A percentile compares a stretch with the other conserved stretches of the same genome.
These are phyloP conservation scores for Dolichopus griseipennis DNA, from an alignment of 2,888 invertebrate species.

Conservation along the genomic window DNA sequence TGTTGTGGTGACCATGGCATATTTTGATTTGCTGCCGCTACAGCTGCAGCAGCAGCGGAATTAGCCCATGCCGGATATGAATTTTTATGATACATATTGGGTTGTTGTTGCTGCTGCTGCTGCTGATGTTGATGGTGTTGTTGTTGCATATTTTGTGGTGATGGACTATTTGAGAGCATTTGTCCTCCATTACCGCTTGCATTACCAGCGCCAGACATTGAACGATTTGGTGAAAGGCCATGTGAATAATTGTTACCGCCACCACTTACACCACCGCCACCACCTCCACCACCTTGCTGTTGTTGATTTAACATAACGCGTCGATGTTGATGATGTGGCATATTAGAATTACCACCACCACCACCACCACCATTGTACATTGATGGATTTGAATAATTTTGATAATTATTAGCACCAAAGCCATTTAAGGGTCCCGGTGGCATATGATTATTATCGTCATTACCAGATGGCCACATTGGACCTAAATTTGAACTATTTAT, in stretches of 20 bases:
- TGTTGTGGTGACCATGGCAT: conserved; percentile 18
- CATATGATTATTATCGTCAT: conserved; percentile 23
- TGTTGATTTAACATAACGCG: conserved; percentile 11
- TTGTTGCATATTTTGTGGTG: conserved; percentile 19
- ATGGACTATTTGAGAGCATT: conserved; percentile 12
- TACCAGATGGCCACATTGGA: conserved; percentile 21
- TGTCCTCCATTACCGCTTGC: neutral
- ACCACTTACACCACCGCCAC: neutral
- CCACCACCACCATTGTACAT: conserved; percentile 20
- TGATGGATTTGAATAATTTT: conserved; percentile 23
- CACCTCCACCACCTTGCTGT: conserved; percentile 19
- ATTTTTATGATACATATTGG: conserved; percentile 25
- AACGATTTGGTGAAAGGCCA: conserved; percentile 25
- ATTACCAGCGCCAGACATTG: conserved; percentile 5
- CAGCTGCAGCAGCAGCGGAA: conserved; percentile 22
- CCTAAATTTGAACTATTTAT: conserved; percentile 14
- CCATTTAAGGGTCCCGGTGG: conserved; percentile 20
- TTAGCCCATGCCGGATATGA: conserved; percentile 25
- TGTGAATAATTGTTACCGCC: conserved; percentile 19
- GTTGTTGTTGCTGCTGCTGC: conserved; percentile 21
- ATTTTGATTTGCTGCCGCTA: conserved; percentile 21
- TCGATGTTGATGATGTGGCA: conserved; percentile 5
- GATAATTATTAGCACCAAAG: conserved; percentile 21
- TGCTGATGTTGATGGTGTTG: conserved; percentile 18
- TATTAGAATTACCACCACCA: conserved; percentile 8